These are phyloP conservation scores for Plusia festucae DNA, from an alignment of 2,888 invertebrate genomes.

Conservation along the genomic window DNA sequence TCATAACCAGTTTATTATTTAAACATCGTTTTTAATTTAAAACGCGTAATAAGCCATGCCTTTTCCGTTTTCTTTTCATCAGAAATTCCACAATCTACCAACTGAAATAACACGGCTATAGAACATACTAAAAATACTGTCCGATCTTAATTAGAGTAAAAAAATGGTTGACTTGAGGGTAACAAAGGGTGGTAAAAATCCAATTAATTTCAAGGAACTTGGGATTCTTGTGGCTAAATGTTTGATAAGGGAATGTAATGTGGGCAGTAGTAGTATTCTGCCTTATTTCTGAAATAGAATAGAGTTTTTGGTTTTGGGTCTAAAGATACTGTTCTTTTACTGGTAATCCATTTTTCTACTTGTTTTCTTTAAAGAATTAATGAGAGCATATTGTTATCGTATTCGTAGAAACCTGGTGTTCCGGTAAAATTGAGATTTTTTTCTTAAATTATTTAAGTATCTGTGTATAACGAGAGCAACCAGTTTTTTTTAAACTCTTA, in stretches of 20 bases:
- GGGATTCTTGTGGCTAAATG: background rate
- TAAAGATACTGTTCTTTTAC: too few relatives aligned
- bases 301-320: too few relatives aligned
- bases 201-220: conserved; percentile 54
- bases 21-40: background rate
- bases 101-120: conserved; percentile 34
- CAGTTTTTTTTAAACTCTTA: too few relatives aligned
- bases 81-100: conserved; percentile 11
- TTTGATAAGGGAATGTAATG: background rate
- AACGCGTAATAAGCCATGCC: conserved; percentile 11
- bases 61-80: conserved; percentile 9
- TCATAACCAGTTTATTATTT: too few relatives aligned
- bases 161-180: conserved; percentile 38
- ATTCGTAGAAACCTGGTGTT: too few relatives aligned
- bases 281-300: background rate
- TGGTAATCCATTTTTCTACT: too few relatives aligned
- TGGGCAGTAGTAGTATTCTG: background rate
- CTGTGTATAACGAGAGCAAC: too few relatives aligned
- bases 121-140: conserved; percentile 32
- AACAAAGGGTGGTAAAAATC: conserved; percentile 57
- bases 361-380: too few relatives aligned
- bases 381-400: too few relatives aligned
- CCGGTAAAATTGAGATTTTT: too few relatives aligned
- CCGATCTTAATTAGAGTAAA: conserved; percentile 50
- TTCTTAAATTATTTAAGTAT: too few relatives aligned